Base-by-base conservation (phyloP, 2,888 invertebrate species). In the Bombylius major region DNA sequence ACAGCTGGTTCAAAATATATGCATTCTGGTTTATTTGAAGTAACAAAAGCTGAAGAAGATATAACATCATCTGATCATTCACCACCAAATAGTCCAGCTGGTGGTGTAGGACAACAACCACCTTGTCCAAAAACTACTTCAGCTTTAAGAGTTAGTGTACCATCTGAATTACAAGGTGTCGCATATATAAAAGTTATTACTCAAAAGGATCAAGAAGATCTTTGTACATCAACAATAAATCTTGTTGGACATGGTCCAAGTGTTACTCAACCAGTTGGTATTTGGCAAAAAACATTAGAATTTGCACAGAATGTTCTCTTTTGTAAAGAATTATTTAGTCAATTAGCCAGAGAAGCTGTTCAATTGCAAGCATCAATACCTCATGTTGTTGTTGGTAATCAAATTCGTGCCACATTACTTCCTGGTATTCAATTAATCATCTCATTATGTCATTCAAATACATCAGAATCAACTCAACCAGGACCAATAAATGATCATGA, bases 211-310 rank as follows among this genome's bases (percentile, higher is more conserved):
- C 90, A 91, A 76, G 93, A 93, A 72, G 90, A 90, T 67, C 79
- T 93, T 33, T 90, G 90, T 62, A 89, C 87, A 54, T 88, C 89
- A 1, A 87, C 87, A 42, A 81, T 92, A 5, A 89, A 85, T 68
- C 77, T 89, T 0, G 80, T 88, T 13, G 87, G 87, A 1, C 80
- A 87, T 63, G 87, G 86, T 49, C 84, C 87, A 0, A 80, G 83
- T 54, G 79, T 81, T 58, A 79, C 85, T 1, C 85, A 87, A 58
- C 71, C 80, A 34, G 76, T 76, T 8, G 81, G 81, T 0, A 80
- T 92, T 67, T 97, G 97, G 97, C 94, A 96, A 65, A 90, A 92
- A 68, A 93, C 93, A 65, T 76, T 97, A n/a, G 96, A 97, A 70
- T 91, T 92, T 0, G 96, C 96, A 0, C 97, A 97, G 70, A 97